Evolutionary conservation across 2,888 invertebrate genomes (phyloP).

Genomic region (Troides oblongomaculatus): DNA sequence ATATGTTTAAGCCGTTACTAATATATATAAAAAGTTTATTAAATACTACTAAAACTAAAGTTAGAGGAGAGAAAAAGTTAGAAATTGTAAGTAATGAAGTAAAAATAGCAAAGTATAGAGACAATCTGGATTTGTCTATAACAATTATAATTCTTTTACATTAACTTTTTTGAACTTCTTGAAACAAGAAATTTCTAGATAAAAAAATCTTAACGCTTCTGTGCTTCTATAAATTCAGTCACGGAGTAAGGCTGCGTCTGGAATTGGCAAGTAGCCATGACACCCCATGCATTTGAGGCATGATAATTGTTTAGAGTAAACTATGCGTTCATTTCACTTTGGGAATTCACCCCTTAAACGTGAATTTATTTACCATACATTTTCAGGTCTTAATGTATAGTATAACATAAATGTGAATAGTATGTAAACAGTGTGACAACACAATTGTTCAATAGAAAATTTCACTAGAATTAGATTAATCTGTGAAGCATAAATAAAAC

Average conservation of each 20-base stretch:
- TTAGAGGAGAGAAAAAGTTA: too few species aligned
- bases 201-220: background rate
- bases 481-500: too few species aligned
- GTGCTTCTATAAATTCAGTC: background rate
- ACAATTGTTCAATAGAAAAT: background rate
- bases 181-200: background rate
- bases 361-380: background rate
- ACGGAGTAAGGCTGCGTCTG: slow-evolving; percentile 6
- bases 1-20: too few species aligned
- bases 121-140: too few species aligned
- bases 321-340: slow-evolving; percentile 6
- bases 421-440: background rate
- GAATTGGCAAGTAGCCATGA: slow-evolving; percentile 17
- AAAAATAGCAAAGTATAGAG: too few species aligned
- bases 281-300: slow-evolving; percentile 18
- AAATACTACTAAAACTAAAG: too few species aligned
- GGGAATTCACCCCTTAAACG: background rate
- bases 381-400: background rate
- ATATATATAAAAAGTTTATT: too few species aligned
- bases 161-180: background rate
- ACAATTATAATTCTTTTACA: background rate
- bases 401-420: background rate
- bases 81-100: too few species aligned
- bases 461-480: too few species aligned
- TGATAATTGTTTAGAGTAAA: slow-evolving; percentile 10